Base-by-base conservation (phyloP, 2,113 vertebrate genomes). In the Pygoscelis antarcticus region DNA sequence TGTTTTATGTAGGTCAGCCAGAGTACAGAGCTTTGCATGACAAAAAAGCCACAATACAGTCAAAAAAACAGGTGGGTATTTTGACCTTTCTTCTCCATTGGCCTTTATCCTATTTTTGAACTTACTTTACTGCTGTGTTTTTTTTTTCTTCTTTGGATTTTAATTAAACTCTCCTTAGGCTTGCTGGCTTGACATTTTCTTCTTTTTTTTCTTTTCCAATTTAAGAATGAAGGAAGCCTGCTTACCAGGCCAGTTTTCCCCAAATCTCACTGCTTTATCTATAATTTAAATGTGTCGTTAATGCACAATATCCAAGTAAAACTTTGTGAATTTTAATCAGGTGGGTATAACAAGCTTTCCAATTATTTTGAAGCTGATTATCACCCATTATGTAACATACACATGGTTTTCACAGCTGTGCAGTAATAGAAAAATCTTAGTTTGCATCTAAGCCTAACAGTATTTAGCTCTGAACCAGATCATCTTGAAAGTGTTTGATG, bases 221-320 rank as follows among this genome's bases (percentile, higher is more conserved):
- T 74, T 68, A 68, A 74, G 69, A 94, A 87, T 64, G 16, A 93
- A 87, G 25, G 7, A 92, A 84, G 44, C 1, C 38, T 79, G 36
- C 78, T 93, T 87, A 69, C 27, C 23, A 42, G 44, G 16, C 13
- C 34, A 47, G 16, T 66, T 89, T 91, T 4, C 13, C 69, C 36
- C 47, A 90, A 83, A 70, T 52, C 32, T 90, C 52, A 29, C 13
- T 55, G 44, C 17, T 83, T 49, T 79, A 77, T 82, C 26, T 82
- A 65, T 81, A 95, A 95, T 93, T 94, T 70, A 83, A 84, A 83
- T 20, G 14, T 61, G 54, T 58, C 58, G 80, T 90, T 83, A 93
- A 75, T 82, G 52, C 36, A 80, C 51, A 92, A 54, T 71, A 94
- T 65, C 62, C 13, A 68, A 89, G 68, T 80, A 90, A 93, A 91